Evolutionary conservation across 2,113 vertebrate species (phyloP).

Genomic region (Gasterosteus nipponicus): DNA sequence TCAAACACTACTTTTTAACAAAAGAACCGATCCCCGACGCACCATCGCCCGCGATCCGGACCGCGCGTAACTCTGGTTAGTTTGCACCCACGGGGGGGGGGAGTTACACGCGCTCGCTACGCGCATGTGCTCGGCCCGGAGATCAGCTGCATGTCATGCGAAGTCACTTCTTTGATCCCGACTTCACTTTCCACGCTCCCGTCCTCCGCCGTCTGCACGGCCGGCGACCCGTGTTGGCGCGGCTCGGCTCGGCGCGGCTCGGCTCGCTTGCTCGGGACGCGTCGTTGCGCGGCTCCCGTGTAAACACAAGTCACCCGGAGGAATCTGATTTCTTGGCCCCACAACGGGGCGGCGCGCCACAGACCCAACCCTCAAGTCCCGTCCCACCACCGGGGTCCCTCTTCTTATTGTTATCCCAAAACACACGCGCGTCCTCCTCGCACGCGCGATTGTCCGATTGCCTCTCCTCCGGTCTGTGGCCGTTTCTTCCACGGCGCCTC

Average conservation of each 20-base stretch:
- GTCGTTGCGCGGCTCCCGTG: constrained; percentile 62
- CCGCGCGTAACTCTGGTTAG: constrained; percentile 1
- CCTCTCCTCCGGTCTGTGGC: constrained; percentile 14
- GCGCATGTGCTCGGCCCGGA: constrained; percentile 62
- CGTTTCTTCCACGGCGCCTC: constrained; percentile 63
- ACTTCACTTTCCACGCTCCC: not conserved
- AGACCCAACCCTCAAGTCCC: not conserved
- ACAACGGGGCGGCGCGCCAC: constrained; percentile 2
- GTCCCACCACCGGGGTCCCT: not conserved
- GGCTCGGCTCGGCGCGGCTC: constrained; percentile 10
- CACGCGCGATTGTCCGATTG: constrained; percentile 33
- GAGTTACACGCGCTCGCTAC: constrained; percentile 31
- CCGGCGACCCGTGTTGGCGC: constrained; percentile 17
- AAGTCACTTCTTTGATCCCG: no score
- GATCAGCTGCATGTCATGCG: constrained; percentile 33
- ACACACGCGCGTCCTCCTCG: not conserved
- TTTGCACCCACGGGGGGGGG: constrained; percentile 37
- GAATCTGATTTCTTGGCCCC: constrained; percentile 55
- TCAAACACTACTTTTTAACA: constrained; percentile 10
- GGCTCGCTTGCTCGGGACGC: constrained; percentile 57
- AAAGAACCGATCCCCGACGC: not conserved
- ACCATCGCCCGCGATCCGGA: constrained; percentile 14
- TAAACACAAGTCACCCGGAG: constrained; percentile 67
- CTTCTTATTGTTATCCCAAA: not conserved
- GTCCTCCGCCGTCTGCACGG: constrained; percentile 19